A percentile compares a stretch with the other conserved stretches of the same genome.
Evolutionary conservation across 2,797 vertebrate species (phyloP).

Genomic region (Enteromius trimaculatus): DNA sequence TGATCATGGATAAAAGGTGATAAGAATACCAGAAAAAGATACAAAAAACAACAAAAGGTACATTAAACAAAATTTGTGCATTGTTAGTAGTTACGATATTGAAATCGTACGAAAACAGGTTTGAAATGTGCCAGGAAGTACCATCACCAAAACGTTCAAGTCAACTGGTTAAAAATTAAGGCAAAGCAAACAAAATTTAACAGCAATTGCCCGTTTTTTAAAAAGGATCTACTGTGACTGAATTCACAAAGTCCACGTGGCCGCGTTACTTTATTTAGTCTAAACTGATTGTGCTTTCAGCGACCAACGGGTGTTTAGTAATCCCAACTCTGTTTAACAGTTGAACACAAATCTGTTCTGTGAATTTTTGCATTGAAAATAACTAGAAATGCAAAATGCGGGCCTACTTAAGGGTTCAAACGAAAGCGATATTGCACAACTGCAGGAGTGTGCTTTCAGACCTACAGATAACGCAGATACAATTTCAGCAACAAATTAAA

Average conservation of each 20-base stretch:
- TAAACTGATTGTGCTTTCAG: slow-evolving; percentile 22
- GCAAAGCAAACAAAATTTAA: background rate
- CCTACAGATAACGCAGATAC: background rate
- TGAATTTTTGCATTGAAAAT: background rate
- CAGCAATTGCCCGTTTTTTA: background rate
- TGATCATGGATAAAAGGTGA: background rate
- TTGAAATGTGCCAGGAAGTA: slow-evolving; percentile 39
- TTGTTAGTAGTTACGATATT: background rate
- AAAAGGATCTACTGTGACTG: background rate
- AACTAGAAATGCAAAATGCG: background rate
- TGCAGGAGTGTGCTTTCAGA: slow-evolving; percentile 28
- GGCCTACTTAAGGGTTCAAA: background rate
- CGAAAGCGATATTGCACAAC: background rate
- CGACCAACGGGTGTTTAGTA: slow-evolving; percentile 6
- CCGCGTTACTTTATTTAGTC: background rate
- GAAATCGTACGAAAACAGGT: slow-evolving; percentile 29
- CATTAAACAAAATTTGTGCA: background rate
- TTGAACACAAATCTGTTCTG: background rate
- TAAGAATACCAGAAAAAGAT: slow-evolving; percentile 15
- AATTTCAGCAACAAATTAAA: background rate
- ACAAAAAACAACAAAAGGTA: background rate
- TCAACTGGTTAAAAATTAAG: slow-evolving; percentile 21
- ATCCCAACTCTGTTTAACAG: background rate
- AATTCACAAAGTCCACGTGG: background rate
- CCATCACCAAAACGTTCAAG: slow-evolving; percentile 38